A percentile compares a stretch with the other conserved stretches of the same genome.
These are phyloP conservation scores for Philopotamus ludificatus DNA, from an alignment of 1,140 invertebrate genomes.

Conservation along the genomic window DNA sequence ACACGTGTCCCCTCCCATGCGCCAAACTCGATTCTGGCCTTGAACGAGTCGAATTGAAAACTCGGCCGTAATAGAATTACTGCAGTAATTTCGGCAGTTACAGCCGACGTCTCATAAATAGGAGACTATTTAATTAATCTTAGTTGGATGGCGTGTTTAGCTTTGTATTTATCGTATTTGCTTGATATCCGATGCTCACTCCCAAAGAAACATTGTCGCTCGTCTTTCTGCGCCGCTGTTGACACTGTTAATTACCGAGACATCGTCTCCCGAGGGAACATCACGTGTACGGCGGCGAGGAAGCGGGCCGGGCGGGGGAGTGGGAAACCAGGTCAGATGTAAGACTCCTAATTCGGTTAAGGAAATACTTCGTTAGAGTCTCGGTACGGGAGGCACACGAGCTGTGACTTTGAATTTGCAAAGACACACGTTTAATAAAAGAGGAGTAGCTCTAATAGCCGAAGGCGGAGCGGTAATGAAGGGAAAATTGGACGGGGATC, in stretches of 20 bases:
- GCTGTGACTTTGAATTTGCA: slow-evolving; percentile 21
- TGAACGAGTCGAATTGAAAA: too few relatives aligned
- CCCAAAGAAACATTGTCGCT: not conserved
- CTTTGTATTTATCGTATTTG: slow-evolving; percentile 7
- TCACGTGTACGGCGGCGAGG: not conserved
- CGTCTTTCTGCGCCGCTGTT: slow-evolving; percentile 10
- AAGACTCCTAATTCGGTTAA: slow-evolving; percentile 25
- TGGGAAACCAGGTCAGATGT: slow-evolving; percentile 15
- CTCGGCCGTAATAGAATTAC: too few relatives aligned
- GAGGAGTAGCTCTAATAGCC: too few relatives aligned
- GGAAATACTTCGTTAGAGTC: slow-evolving; percentile 26
- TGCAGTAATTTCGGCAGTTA: too few relatives aligned
- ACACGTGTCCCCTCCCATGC: too few relatives aligned
- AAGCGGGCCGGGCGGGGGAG: not conserved
- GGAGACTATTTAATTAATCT: not conserved
- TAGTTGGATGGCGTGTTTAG: not conserved
- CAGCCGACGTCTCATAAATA: not conserved
- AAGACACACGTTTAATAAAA: not conserved
- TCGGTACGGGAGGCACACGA: not conserved
- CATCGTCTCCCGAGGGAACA: slow-evolving; percentile 19
- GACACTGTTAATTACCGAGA: slow-evolving; percentile 28
- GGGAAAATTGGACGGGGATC: too few relatives aligned
- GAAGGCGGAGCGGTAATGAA: too few relatives aligned
- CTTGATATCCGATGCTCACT: slow-evolving; percentile 6
- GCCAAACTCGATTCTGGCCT: not conserved